These are phyloP conservation scores for Catotricha subobsoleta DNA, from an alignment of 2,888 invertebrate species.

Conservation along the genomic window DNA sequence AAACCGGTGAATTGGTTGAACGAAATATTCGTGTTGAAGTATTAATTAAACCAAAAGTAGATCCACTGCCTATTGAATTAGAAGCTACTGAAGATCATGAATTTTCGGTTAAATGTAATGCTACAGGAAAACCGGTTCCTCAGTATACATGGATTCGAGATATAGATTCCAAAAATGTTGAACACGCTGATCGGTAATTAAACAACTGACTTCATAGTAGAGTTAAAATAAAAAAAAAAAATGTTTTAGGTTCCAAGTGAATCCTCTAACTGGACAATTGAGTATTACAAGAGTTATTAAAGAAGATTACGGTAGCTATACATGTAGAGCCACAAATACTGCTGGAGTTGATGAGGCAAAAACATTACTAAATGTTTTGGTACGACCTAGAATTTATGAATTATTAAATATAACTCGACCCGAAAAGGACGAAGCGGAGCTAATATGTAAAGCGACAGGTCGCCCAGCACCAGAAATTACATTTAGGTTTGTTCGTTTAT, in stretches of 20 bases:
- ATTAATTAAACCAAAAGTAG: slow-evolving; percentile 44
- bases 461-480: slow-evolving; percentile 60
- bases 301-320: slow-evolving; percentile 62
- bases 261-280: slow-evolving; percentile 49
- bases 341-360: slow-evolving; percentile 53
- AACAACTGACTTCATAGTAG: slow-evolving; percentile 25
- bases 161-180: slow-evolving; percentile 51
- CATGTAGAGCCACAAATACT: slow-evolving; percentile 61
- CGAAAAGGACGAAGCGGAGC: slow-evolving; percentile 40
- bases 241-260: slow-evolving; percentile 39
- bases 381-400: slow-evolving; percentile 65
- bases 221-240: too few species aligned
- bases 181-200: slow-evolving; percentile 44
- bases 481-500: slow-evolving; percentile 34
- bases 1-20: slow-evolving; percentile 60
- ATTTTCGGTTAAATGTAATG: slow-evolving; percentile 56
- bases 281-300: slow-evolving; percentile 56
- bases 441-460: slow-evolving; percentile 63
- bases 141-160: slow-evolving; percentile 68
- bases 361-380: slow-evolving; percentile 51
- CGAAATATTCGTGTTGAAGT: slow-evolving; percentile 67
- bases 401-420: slow-evolving; percentile 52
- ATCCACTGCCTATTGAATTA: slow-evolving; percentile 37
- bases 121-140: slow-evolving; percentile 70
- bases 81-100: slow-evolving; percentile 68